Conservation (phyloP, 2,797 vertebrate species). For the Dromococcyx pavoninus region DNA sequence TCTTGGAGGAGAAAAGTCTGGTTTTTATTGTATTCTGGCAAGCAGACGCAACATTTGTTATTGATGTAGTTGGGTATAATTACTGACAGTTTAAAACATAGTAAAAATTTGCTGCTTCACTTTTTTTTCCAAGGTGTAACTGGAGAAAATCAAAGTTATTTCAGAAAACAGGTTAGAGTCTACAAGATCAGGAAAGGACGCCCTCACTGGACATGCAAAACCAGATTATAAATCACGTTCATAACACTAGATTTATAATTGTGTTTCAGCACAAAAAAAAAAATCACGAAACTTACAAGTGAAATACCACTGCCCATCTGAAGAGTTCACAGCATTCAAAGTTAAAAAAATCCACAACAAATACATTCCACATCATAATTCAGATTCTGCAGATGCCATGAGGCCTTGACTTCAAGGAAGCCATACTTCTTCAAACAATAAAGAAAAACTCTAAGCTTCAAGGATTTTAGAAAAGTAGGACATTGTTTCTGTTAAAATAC, state of each 20-base stretch:
- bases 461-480: not conserved
- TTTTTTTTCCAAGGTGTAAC: not conserved
- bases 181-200: not conserved
- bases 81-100: not conserved
- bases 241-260: not conserved
- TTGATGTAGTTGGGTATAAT: not conserved
- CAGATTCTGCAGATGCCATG: not conserved
- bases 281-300: not conserved
- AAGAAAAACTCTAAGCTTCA: not conserved
- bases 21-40: conserved; percentile 7
- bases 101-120: not conserved
- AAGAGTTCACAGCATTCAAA: not conserved
- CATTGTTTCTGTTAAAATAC: not conserved
- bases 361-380: not conserved
- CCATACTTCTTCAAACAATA: not conserved
- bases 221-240: not conserved
- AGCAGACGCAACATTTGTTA: not conserved
- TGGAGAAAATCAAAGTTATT: not conserved
- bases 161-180: not conserved
- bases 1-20: not conserved
- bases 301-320: not conserved
- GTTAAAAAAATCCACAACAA: not conserved
- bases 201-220: not conserved
- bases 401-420: not conserved
- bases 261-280: not conserved